A percentile compares a stretch with the other conserved stretches of the same genome.
Evolutionary conservation across 2,797 vertebrate genomes (phyloP).

Genomic region (Sebastiscus albofasciatus): DNA sequence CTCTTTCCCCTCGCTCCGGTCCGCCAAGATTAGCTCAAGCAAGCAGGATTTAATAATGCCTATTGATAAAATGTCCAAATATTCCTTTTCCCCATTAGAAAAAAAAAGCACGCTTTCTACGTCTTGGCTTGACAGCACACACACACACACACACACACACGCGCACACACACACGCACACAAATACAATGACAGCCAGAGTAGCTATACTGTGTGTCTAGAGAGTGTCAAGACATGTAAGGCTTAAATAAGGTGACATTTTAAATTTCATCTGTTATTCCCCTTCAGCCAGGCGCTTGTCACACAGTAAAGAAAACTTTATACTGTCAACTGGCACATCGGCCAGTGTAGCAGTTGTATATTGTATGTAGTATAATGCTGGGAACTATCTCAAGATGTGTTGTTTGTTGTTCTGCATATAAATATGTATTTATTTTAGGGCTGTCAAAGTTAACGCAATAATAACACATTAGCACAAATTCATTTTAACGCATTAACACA

Average conservation of each 20-base stretch:
- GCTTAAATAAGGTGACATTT: constrained; percentile 66
- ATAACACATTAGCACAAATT: too few relatives aligned
- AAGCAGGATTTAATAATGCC: constrained; percentile 89
- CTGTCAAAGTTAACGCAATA: too few relatives aligned
- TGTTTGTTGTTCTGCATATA: neutral
- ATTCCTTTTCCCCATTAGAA: constrained; percentile 84
- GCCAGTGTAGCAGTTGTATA: neutral
- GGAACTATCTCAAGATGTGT: neutral
- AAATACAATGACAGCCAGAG: constrained; percentile 45
- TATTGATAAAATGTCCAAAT: constrained; percentile 90
- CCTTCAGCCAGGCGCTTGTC: constrained; percentile 36
- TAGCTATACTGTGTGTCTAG: constrained; percentile 39
- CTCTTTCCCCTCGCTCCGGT: constrained; percentile 57
- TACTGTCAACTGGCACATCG: neutral
- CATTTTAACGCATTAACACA: too few relatives aligned
- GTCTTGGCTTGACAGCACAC: constrained; percentile 48
- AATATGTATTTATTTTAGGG: neutral
- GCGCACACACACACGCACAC: constrained; percentile 36
- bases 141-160: constrained; percentile 35
- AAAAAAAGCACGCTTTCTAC: constrained; percentile 63
- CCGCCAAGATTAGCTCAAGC: constrained; percentile 85
- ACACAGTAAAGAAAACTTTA: constrained; percentile 39
- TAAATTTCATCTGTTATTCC: constrained; percentile 55
- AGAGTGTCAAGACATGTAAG: constrained; percentile 54
- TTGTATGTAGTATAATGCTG: neutral